phyloP scores from a whole-genome alignment of 1,140 invertebrate genomes.

The Bombus consobrinus region DNA sequence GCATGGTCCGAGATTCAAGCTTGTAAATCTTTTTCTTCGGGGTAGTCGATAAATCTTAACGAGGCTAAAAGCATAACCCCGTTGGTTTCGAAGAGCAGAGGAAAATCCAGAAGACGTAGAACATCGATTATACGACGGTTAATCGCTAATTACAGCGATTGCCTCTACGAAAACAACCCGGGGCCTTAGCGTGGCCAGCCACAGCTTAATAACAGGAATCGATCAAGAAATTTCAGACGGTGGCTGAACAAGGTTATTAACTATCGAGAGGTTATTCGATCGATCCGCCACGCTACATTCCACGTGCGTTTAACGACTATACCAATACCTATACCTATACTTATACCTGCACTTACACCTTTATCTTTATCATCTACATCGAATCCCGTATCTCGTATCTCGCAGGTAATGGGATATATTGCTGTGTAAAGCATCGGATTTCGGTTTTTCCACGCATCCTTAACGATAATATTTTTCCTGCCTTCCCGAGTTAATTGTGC shows the following conservation, averaged over 20 bases:
- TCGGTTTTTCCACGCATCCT: neutral
- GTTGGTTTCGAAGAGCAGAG: neutral
- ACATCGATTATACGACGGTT: conserved; percentile 68
- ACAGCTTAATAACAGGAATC: conserved; percentile 77
- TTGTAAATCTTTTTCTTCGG: neutral
- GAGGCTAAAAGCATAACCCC: conserved; percentile 33
- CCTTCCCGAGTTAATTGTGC: neutral
- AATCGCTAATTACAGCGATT: conserved; percentile 78
- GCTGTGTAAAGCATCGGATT: neutral
- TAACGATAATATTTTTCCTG: neutral
- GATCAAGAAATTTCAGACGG: conserved; percentile 74
- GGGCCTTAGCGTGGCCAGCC: conserved; percentile 57
- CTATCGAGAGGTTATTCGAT: conserved; percentile 69
- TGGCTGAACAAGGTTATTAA: conserved; percentile 76
- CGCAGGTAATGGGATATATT: neutral
- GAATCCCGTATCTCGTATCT: conserved; percentile 26
- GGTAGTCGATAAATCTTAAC: conserved; percentile 5
- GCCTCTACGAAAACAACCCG: conserved; percentile 71
- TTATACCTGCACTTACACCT: no score
- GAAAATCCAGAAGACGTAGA: conserved; percentile 45
- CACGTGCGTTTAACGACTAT: conserved; percentile 50
- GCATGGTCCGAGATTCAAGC: neutral
- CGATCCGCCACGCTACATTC: conserved; percentile 63
- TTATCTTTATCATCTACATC: conserved; percentile 38
- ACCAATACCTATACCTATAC: neutral